phyloP scores from a whole-genome alignment of 2,888 invertebrate species.

The Hartigia nigra region DNA sequence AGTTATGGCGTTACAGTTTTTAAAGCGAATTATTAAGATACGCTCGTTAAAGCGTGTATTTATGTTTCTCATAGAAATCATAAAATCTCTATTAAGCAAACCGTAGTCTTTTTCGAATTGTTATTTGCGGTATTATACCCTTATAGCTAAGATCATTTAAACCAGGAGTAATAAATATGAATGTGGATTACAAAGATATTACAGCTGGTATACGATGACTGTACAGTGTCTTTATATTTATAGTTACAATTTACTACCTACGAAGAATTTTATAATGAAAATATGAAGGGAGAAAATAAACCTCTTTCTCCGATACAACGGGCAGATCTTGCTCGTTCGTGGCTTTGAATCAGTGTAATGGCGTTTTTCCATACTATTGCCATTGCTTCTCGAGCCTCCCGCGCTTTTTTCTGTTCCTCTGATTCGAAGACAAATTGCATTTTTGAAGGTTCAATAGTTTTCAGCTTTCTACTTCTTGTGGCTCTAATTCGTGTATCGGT shows the following conservation, averaged over 20 bases:
- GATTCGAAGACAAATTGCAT: constrained; percentile 16
- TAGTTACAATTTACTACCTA: not conserved
- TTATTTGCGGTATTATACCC: not conserved
- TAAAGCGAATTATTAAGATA: not conserved
- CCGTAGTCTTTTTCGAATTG: not conserved
- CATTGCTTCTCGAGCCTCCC: constrained; percentile 25
- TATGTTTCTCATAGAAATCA: not conserved
- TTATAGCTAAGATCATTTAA: not conserved
- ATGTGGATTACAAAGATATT: not conserved
- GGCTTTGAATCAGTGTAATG: constrained; percentile 46
- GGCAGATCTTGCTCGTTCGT: constrained; percentile 51
- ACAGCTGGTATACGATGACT: not conserved
- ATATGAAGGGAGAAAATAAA: constrained; percentile 12
- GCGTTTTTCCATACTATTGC: constrained; percentile 28
- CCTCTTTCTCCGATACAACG: constrained; percentile 37
- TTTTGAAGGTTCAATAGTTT: constrained; percentile 2
- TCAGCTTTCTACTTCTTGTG: not conserved
- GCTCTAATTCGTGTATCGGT: not conserved
- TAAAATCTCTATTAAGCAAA: not conserved
- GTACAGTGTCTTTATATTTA: not conserved
- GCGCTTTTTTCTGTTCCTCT: constrained; percentile 31
- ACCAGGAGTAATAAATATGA: not conserved
- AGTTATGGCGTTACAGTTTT: not conserved
- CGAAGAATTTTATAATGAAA: not conserved
- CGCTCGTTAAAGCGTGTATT: not conserved